phyloP scores from a whole-genome alignment of 2,113 vertebrate genomes.

The Rhabdornis inornatus region DNA sequence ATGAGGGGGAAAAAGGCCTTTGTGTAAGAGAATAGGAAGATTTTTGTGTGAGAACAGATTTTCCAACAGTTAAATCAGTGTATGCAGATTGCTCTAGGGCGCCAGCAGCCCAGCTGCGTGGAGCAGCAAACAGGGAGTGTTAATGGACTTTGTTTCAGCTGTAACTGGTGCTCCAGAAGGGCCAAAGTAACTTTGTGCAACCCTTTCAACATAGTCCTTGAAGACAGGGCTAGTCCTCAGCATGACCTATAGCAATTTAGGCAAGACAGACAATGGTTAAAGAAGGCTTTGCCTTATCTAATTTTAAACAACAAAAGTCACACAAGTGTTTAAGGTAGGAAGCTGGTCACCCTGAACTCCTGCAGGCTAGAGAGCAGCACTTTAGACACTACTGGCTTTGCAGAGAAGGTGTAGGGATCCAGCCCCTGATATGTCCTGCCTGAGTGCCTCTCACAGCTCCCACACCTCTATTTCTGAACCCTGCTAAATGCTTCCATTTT shows the following conservation, averaged over 20 bases:
- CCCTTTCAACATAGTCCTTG: neutral
- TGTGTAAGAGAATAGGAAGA: neutral
- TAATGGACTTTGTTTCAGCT: neutral
- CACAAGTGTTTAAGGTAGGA: neutral
- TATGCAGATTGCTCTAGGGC: neutral
- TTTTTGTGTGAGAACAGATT: neutral
- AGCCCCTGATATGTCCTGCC: neutral
- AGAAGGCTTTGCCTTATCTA: neutral
- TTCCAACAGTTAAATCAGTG: neutral
- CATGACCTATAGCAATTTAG: neutral
- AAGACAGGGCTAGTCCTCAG: neutral
- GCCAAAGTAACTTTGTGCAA: neutral
- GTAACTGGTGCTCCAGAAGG: neutral
- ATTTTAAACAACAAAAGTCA: neutral
- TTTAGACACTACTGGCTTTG: neutral
- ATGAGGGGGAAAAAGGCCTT: fast-evolving
- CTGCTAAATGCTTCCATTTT: neutral
- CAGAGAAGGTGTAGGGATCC: neutral
- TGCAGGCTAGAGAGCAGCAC: neutral
- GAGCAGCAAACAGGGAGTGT: neutral
- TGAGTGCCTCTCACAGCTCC: neutral
- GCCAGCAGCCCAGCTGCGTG: neutral
- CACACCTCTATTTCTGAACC: neutral
- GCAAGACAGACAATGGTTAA: neutral
- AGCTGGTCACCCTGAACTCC: neutral